Evolutionary conservation across 2,888 invertebrate genomes (phyloP), one percentile per base, ranked within the genome.

Genomic region (Lithodes maja): DNA sequence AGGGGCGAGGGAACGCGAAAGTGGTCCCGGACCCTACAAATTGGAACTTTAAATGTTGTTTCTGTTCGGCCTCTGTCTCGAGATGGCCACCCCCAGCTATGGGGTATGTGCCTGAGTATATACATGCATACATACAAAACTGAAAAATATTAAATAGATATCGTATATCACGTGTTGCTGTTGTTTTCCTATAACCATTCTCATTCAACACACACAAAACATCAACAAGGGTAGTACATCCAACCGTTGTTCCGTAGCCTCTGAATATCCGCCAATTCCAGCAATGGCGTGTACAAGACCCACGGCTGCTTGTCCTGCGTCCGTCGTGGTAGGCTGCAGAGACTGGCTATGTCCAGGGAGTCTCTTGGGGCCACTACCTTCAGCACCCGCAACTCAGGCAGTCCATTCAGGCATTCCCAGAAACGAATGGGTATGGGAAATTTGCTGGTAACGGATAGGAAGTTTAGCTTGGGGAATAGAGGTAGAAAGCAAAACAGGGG

Each of bases 221-320:
- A 33, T 33, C 33, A 33, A 33, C 33, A 33, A 17, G 80, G 80
- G 17, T 33, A 55, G 7, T 55, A 54, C 7, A 49, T 9, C 80
- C 80, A 80, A 1, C 80, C 80, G 50, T 55, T 55, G 33, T 80
- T 80, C 33, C 61, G 80, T 17, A 80, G 55, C 49, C 7, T 54
- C 17, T 80, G n/a, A 9, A 80, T n/a, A 33, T 80, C 80, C n/a
- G 3, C 1, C 1, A 80, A n/a, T 3, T 17, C n/a, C 2, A 17
- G 80, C 2, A 50, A 33, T 17, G 80, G 61, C 3, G 3, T 33
- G 33, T 80, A 80, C 55, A 80, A 50, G 33, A 55, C 55, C 80
- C 80, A 80, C 17, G 80, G 55, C 49, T 55, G 55, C 55, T 55
- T 54, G 50, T 80, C 80, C n/a, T 55, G 17, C 1, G 7, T 33